These are phyloP conservation scores for Tiphia femorata DNA, from an alignment of 2,888 invertebrate genomes.

Conservation along the genomic window DNA sequence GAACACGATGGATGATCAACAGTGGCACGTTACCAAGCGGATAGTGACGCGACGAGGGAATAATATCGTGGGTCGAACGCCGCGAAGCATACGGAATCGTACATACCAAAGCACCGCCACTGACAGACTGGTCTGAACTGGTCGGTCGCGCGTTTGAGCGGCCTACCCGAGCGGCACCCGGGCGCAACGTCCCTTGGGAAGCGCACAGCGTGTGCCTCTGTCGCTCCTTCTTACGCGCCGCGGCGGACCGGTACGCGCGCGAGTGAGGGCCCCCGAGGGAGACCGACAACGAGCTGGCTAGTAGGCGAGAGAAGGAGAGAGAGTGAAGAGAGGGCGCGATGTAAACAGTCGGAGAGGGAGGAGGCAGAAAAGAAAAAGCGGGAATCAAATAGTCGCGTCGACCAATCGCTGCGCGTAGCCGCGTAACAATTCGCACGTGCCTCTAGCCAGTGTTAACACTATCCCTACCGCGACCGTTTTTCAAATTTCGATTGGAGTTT, in stretches of 20 bases:
- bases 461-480: no score
- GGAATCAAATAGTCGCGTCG: constrained; percentile 31
- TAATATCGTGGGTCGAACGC: neutral
- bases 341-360: constrained; percentile 13
- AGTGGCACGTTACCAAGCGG: no score
- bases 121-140: constrained; percentile 33
- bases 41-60: neutral
- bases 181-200: no score
- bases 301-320: neutral
- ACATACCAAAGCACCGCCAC: constrained; percentile 31
- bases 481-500: no score
- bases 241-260: no score
- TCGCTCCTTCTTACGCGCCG: neutral
- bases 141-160: constrained; percentile 17
- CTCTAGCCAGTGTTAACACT: no score
- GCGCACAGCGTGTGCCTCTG: no score
- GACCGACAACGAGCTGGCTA: neutral
- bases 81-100: neutral
- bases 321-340: neutral
- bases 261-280: no score
- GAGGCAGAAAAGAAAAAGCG: constrained; percentile 16
- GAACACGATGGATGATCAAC: no score
- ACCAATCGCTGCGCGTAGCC: constrained; percentile 19
- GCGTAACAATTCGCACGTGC: neutral
- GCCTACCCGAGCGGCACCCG: constrained; percentile 20